Conservation (phyloP, 2,797 vertebrate genomes). For the Sebastes taczanowskii region DNA sequence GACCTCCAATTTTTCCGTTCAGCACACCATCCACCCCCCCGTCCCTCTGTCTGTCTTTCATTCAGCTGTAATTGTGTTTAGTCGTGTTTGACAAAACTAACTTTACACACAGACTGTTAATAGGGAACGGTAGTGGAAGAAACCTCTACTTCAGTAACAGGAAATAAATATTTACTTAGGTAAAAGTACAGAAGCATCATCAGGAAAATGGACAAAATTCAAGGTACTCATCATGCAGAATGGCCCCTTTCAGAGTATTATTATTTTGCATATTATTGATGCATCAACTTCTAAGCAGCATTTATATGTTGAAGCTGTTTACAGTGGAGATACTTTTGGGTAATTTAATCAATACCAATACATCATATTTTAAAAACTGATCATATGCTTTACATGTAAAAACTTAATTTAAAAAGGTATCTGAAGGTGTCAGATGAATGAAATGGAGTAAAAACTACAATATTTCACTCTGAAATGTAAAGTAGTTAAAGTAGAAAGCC, state of each 20-base stretch:
- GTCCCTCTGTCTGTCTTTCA: constrained; percentile 49
- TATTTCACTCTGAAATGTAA: too few relatives aligned
- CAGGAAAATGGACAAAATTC: neutral
- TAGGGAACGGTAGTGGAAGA: neutral
- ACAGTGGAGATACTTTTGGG: neutral
- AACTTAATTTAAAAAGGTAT: neutral
- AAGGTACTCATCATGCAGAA: neutral
- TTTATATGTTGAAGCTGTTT: neutral
- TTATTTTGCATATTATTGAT: neutral
- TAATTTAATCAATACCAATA: neutral
- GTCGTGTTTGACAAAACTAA: constrained; percentile 24
- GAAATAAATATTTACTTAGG: neutral
- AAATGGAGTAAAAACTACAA: neutral
- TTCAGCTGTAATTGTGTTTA: constrained; percentile 29
- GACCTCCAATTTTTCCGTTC: constrained; percentile 76
- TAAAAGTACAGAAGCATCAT: neutral
- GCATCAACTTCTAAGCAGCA: neutral
- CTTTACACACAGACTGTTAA: neutral
- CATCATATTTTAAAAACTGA: neutral
- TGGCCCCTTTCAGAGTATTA: neutral
- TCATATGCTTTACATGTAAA: neutral
- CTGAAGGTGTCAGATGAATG: neutral
- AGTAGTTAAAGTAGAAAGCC: too few relatives aligned
- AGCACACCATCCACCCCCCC: constrained; percentile 20
- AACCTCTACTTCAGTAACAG: neutral